These are phyloP conservation scores for Coluber constrictor DNA, from an alignment of 2,797 vertebrate genomes.

Conservation along the genomic window DNA sequence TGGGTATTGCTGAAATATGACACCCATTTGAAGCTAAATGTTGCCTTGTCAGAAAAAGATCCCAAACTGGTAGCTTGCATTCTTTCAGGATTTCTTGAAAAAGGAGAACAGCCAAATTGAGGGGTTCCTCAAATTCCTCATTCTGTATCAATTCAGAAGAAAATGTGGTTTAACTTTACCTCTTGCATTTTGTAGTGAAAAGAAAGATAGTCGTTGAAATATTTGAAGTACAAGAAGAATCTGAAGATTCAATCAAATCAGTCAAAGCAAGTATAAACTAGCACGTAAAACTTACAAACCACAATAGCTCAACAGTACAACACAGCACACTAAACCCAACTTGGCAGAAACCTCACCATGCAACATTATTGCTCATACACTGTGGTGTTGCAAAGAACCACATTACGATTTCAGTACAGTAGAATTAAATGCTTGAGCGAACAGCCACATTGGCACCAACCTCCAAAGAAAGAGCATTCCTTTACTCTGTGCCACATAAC, in stretches of 20 bases:
- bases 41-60: background rate
- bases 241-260: background rate
- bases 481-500: background rate
- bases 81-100: background rate
- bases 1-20: constrained; percentile 24
- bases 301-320: background rate
- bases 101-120: background rate
- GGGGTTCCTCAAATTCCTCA: background rate
- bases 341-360: background rate
- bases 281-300: background rate
- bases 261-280: background rate
- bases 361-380: background rate
- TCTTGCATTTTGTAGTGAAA: background rate
- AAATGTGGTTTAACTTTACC: background rate
- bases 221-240: background rate
- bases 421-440: background rate
- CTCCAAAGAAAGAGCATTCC: background rate
- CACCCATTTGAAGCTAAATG: background rate
- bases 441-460: background rate
- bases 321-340: background rate
- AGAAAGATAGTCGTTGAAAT: background rate
- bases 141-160: background rate
- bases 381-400: background rate
- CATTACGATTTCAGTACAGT: background rate
- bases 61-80: background rate